Evolutionary conservation across 2,888 invertebrate genomes (phyloP).

Genomic region (Drosophila anomalipes): DNA sequence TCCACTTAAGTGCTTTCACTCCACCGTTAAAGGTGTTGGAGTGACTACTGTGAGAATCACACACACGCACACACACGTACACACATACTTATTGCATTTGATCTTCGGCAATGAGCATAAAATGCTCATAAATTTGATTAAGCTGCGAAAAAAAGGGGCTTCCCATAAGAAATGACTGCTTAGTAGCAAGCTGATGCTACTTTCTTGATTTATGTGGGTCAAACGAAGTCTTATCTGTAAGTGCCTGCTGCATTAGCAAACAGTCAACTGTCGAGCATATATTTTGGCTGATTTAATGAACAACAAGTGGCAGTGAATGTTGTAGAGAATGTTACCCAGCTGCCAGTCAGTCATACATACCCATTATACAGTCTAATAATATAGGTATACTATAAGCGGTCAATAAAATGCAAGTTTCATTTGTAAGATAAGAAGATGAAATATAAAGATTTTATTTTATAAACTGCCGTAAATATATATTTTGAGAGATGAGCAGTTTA

Average conservation of each 20-base stretch:
- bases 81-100: slow-evolving; percentile 73
- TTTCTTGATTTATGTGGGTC: slow-evolving; percentile 61
- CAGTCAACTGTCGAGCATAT: slow-evolving; percentile 1
- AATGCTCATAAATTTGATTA: slow-evolving; percentile 78
- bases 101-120: slow-evolving; percentile 70
- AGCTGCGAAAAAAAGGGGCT: slow-evolving; percentile 35
- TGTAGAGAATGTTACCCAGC: not conserved
- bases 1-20: slow-evolving; percentile 76
- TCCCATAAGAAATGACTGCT: not conserved
- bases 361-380: not conserved
- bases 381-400: not conserved
- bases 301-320: not conserved
- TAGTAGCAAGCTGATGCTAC: slow-evolving; percentile 1
- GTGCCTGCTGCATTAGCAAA: slow-evolving; percentile 24
- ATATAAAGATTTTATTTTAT: not conserved
- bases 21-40: slow-evolving; percentile 70
- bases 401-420: not conserved
- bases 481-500: not conserved
- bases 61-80: slow-evolving; percentile 29
- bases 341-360: not conserved
- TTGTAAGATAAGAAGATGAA: not conserved
- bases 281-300: slow-evolving; percentile 9
- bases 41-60: slow-evolving; percentile 64
- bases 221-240: slow-evolving; percentile 15
- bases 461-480: not conserved